Evolutionary conservation across 2,113 vertebrate species (phyloP), one percentile per base, ranked within the genome.

Genomic region (Menura novaehollandiae): DNA sequence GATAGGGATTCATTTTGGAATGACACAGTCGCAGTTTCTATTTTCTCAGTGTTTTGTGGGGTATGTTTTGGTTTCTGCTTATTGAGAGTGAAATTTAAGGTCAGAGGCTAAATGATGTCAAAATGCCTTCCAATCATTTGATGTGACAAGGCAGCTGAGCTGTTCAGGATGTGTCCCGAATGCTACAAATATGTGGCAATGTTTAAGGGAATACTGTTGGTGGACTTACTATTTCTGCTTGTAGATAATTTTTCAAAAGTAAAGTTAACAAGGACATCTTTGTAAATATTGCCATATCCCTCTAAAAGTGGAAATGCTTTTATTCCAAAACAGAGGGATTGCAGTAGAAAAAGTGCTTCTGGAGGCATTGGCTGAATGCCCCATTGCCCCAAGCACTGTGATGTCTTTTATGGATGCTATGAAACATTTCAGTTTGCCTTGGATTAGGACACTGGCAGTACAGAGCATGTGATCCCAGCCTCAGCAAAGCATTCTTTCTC

Each of bases 401-500:
- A 75, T 82, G 80, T 96, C 91, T 96, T 96, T 96, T 89, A 92
- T 81, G n/a, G 93, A 67, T 88, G 76, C 93, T 84, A 49, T 94
- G 92, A 96, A 95, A 91, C 93, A 92, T 96, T 94, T 91, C 79
- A 84, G 49, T 96, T 96, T 96, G 83, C 93, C 95, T 94, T 95
- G 90, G 95, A 96, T 91, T 95, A 94, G 92, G 79, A 74, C 68
- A 60, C 56, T 94, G 92, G 64, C 96, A 96, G 80, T 51, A 78
- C 64, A 52, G 85, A 94, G 91, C 91, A 94, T 88, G 91, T 97
- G 96, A 96, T 92, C 62, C 52, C 66, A 88, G 91, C 83, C 88
- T 84, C 91, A 89, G 94, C 53, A 97, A 97, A 94, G 83, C 93
- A 96, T 95, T 96, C 92, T 96, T 95, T 96, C 83, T 87, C 86